Evolutionary conservation across 2,113 vertebrate genomes (phyloP).

Genomic region (Zosterops japonicus): DNA sequence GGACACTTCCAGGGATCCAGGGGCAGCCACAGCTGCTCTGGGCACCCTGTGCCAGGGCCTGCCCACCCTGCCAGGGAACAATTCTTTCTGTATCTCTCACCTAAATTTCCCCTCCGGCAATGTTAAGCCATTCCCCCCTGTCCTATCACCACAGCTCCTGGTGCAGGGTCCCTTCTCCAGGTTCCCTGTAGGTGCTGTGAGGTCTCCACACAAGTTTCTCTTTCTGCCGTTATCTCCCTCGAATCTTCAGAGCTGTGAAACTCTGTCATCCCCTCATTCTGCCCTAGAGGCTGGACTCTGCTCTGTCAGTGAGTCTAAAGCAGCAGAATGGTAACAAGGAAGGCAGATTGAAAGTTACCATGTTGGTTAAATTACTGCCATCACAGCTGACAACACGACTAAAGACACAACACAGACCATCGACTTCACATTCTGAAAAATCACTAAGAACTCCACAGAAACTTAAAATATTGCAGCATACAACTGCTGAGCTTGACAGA

Average conservation of each 20-base stretch:
- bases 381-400: rapidly evolving
- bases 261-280: not conserved
- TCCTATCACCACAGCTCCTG: not conserved
- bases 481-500: not conserved
- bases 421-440: not conserved
- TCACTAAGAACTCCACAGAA: not conserved
- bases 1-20: not conserved
- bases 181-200: not conserved
- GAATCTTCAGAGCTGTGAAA: not conserved
- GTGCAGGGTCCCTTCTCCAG: not conserved
- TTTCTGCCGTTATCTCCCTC: not conserved
- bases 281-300: not conserved
- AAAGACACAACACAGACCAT: not conserved
- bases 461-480: not conserved
- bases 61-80: not conserved
- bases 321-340: not conserved
- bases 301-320: not conserved
- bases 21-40: not conserved
- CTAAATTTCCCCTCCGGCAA: not conserved
- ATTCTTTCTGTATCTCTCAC: not conserved
- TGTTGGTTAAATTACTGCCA: not conserved
- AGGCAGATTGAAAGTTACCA: not conserved
- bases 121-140: not conserved
- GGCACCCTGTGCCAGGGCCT: not conserved
- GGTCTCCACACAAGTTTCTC: not conserved